phyloP scores from a whole-genome alignment of 2,888 invertebrate species.

The Chironomus riparius region DNA sequence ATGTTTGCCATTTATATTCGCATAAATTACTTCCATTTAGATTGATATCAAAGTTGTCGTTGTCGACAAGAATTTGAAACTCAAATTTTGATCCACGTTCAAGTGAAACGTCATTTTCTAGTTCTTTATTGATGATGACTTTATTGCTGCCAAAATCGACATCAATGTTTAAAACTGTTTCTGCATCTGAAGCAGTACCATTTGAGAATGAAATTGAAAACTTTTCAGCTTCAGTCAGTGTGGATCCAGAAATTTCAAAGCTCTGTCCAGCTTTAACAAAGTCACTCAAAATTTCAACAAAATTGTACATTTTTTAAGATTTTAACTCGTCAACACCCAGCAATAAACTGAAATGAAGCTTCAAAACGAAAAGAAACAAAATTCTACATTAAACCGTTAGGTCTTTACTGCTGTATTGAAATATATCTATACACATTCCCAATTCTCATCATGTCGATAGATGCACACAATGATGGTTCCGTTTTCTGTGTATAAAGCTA shows the following conservation, averaged over 20 bases:
- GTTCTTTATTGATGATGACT: not conserved
- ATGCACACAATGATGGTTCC: too few relatives aligned
- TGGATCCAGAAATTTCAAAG: not conserved
- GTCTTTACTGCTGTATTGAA: too few relatives aligned
- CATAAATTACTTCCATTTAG: constrained; percentile 40
- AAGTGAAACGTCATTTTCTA: not conserved
- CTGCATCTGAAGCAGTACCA: not conserved
- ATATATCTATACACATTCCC: too few relatives aligned
- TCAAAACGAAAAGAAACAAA: not conserved
- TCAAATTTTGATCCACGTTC: constrained; percentile 23
- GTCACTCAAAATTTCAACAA: not conserved
- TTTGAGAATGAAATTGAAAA: not conserved
- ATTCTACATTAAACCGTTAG: too few relatives aligned
- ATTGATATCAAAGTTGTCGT: constrained; percentile 36
- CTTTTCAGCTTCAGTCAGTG: not conserved
- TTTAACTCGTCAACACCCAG: not conserved
- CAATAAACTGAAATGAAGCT: not conserved
- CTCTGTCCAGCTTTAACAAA: not conserved
- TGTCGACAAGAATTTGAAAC: constrained; percentile 26
- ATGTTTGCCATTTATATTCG: constrained; percentile 37
- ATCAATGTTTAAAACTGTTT: not conserved
- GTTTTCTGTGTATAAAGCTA: too few relatives aligned
- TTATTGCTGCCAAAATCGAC: not conserved
- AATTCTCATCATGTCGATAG: too few relatives aligned
- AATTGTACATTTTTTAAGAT: not conserved